Conservation (phyloP, 2,797 vertebrate genomes). For the Chaenodraco wilsoni region DNA sequence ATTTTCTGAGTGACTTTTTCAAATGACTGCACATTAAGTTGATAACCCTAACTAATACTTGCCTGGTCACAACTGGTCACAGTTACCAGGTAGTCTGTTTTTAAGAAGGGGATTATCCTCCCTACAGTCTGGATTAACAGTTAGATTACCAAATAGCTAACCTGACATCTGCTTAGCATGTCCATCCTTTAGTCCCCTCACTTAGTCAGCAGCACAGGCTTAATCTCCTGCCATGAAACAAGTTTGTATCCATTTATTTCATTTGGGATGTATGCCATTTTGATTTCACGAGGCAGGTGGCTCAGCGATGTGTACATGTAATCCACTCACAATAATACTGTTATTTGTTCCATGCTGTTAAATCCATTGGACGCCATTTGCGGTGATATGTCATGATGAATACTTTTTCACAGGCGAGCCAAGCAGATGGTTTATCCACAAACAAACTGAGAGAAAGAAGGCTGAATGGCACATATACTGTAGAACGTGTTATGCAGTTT, state of each 20-base stretch:
- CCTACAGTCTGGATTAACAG: too few species aligned
- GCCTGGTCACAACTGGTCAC: neutral
- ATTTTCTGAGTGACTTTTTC: conserved; percentile 32
- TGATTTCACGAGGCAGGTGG: conserved; percentile 70
- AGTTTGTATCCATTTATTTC: conserved; percentile 53
- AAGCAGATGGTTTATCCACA: conserved; percentile 62
- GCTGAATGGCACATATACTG: conserved; percentile 16
- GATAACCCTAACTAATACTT: neutral
- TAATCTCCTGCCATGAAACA: conserved; percentile 43
- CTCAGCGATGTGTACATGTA: conserved; percentile 59
- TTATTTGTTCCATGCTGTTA: conserved; percentile 73
- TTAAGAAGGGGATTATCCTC: too few species aligned
- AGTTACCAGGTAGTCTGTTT: conserved; percentile 20
- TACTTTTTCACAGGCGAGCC: conserved; percentile 37
- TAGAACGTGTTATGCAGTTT: neutral
- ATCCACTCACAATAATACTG: conserved; percentile 71
- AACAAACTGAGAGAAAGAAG: neutral
- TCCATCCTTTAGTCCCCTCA: conserved; percentile 10
- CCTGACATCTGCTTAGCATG: conserved; percentile 48
- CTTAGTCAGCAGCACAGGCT: conserved; percentile 31
- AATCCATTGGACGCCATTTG: conserved; percentile 62
- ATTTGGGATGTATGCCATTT: conserved; percentile 56
- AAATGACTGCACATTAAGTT: neutral
- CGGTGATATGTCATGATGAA: conserved; percentile 55
- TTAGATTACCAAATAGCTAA: neutral